phyloP scores from a whole-genome alignment of 1,140 invertebrate species.

The Zaprionus nigranus region DNA sequence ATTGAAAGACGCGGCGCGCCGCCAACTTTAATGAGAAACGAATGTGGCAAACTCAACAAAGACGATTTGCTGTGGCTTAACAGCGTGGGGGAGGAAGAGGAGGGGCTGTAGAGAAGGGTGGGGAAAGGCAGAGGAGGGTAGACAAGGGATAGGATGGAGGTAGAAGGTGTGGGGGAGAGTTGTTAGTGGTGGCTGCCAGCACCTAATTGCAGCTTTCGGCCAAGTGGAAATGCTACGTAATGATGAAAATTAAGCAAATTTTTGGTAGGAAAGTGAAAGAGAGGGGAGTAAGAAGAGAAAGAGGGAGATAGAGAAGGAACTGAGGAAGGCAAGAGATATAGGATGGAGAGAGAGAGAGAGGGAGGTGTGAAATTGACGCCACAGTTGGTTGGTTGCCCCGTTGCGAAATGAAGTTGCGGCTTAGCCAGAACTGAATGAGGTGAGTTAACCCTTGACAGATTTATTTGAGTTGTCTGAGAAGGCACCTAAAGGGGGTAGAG shows the following conservation, averaged over 20 bases:
- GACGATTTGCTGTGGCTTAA: slow-evolving; percentile 17
- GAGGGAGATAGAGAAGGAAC: too few relatives aligned
- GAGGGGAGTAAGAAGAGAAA: background rate
- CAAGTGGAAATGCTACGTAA: background rate
- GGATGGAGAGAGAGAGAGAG: background rate
- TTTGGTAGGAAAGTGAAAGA: background rate
- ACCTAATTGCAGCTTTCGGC: too few relatives aligned
- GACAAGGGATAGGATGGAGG: too few relatives aligned
- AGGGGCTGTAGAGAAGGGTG: background rate
- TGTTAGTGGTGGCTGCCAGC: background rate
- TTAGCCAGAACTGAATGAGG: background rate
- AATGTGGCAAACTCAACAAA: slow-evolving; percentile 2
- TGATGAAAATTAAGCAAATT: background rate
- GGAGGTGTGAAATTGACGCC: background rate
- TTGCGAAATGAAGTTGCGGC: background rate
- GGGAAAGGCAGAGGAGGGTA: too few relatives aligned
- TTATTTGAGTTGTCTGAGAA: slow-evolving; percentile 1
- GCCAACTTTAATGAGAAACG: slow-evolving; percentile 43
- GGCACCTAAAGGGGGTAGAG: background rate
- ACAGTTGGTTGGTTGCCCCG: background rate
- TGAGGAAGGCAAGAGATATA: too few relatives aligned
- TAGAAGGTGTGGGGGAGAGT: background rate
- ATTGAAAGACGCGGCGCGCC: slow-evolving; percentile 44
- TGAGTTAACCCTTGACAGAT: background rate
- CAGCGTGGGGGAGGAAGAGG: background rate